Evolutionary conservation across 2,888 invertebrate species (phyloP).

Genomic region (Uropetala carovei): DNA sequence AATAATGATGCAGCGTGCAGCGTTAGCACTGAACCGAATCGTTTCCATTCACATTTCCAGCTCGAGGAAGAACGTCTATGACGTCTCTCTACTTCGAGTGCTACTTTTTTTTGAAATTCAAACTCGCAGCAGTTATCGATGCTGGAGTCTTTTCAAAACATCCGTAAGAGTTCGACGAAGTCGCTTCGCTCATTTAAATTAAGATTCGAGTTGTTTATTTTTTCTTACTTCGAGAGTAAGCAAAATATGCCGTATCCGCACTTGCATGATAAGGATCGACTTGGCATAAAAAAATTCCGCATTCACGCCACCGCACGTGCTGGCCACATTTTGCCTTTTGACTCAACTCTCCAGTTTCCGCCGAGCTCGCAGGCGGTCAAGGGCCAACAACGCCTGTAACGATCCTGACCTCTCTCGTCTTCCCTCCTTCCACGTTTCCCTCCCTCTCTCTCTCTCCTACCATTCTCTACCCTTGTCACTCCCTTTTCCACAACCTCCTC

Average conservation of each 20-base stretch:
- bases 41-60: too few relatives aligned
- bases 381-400: not conserved
- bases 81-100: too few relatives aligned
- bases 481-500: not conserved
- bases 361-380: slow-evolving; percentile 1
- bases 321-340: slow-evolving; percentile 3
- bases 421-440: not conserved
- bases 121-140: too few relatives aligned
- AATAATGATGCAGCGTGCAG: too few relatives aligned
- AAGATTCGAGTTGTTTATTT: too few relatives aligned
- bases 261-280: not conserved
- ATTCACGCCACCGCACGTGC: not conserved
- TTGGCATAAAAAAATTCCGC: not conserved
- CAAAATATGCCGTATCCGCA: not conserved
- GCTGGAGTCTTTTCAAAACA: too few relatives aligned
- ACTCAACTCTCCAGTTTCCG: slow-evolving; percentile 7
- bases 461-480: not conserved
- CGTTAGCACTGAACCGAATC: too few relatives aligned
- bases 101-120: too few relatives aligned
- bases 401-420: slow-evolving; percentile 11
- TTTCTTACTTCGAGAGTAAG: too few relatives aligned
- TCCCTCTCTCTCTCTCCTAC: not conserved
- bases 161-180: too few relatives aligned
- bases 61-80: too few relatives aligned
- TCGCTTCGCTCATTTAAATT: too few relatives aligned